These are phyloP conservation scores for Ditylenchus dipsaci DNA, from an alignment of 1,140 invertebrate species.

Conservation along the genomic window DNA sequence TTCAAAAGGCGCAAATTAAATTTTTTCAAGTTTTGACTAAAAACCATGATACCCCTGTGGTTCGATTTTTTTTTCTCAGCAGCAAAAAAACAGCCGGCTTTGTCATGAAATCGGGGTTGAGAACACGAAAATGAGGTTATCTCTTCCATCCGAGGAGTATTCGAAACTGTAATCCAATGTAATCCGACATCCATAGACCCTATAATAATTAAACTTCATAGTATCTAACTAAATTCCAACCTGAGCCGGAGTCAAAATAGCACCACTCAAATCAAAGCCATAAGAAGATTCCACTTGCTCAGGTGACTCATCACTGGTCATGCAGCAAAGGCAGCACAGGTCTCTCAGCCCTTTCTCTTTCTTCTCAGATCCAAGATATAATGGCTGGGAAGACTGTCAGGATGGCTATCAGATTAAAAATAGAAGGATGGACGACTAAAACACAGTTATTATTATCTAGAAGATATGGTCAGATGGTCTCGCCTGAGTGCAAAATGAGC, in stretches of 20 bases:
- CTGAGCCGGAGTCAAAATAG: slow-evolving; percentile 8
- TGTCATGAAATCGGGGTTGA: too few relatives aligned
- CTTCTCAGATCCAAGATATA: slow-evolving; percentile 81
- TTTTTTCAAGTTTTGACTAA: too few relatives aligned
- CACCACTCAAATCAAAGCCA: slow-evolving; percentile 45
- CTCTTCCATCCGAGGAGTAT: too few relatives aligned
- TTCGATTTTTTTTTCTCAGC: too few relatives aligned
- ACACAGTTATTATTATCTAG: neutral
- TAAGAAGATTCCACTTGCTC: neutral
- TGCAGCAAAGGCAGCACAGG: slow-evolving; percentile 60
- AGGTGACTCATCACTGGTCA: neutral
- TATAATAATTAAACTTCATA: neutral
- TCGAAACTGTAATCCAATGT: too few relatives aligned
- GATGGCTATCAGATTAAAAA: slow-evolving; percentile 81
- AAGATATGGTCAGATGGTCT: neutral
- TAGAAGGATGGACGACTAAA: slow-evolving; percentile 74
- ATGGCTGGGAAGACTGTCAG: slow-evolving; percentile 87
- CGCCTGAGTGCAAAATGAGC: slow-evolving; percentile 78
- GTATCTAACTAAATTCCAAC: slow-evolving; percentile 6
- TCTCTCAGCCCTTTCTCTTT: slow-evolving; percentile 71
- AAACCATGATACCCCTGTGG: too few relatives aligned
- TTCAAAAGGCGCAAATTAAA: too few relatives aligned
- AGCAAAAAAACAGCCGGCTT: too few relatives aligned
- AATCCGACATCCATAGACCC: too few relatives aligned
- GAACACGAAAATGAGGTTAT: too few relatives aligned